Conservation (phyloP, 2,888 invertebrate genomes). For the Drosophila villosipedis region DNA sequence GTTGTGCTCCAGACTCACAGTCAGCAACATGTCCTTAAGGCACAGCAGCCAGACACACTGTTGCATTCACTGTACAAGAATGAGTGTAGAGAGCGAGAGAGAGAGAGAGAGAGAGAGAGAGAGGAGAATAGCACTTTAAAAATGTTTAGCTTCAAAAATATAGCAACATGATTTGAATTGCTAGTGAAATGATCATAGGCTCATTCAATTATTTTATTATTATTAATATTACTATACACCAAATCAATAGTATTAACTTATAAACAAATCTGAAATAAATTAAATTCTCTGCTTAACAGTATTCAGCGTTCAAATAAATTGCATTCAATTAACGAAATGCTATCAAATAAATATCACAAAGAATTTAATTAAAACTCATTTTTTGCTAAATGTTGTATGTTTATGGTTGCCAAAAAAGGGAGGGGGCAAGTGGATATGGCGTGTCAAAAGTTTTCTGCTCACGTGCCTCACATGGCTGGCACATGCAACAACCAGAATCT, state of each 20-base stretch:
- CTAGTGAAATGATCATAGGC: neutral
- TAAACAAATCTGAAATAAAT: neutral
- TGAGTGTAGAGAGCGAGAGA: neutral
- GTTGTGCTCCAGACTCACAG: constrained; percentile 34
- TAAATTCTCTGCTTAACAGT: neutral
- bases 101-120: neutral
- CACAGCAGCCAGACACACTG: constrained; percentile 29
- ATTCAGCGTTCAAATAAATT: neutral
- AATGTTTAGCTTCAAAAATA: neutral
- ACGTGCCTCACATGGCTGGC: constrained; percentile 46
- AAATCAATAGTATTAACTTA: neutral
- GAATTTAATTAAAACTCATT: neutral
- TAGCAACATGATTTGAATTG: neutral
- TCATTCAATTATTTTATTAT: neutral
- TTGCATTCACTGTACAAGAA: constrained; percentile 17
- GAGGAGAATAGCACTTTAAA: neutral
- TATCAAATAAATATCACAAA: constrained; percentile 1
- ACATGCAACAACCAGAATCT: constrained; percentile 42
- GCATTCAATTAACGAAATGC: neutral
- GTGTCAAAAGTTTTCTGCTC: constrained; percentile 57
- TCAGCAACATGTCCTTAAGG: constrained; percentile 60
- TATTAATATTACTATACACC: neutral
- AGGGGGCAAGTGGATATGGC: constrained; percentile 22
- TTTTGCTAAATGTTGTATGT: neutral
- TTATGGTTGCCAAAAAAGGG: neutral